A percentile compares a stretch with the other conserved stretches of the same genome.
These are phyloP conservation scores for Mycteria americana DNA, from an alignment of 2,797 vertebrate genomes.

Conservation along the genomic window DNA sequence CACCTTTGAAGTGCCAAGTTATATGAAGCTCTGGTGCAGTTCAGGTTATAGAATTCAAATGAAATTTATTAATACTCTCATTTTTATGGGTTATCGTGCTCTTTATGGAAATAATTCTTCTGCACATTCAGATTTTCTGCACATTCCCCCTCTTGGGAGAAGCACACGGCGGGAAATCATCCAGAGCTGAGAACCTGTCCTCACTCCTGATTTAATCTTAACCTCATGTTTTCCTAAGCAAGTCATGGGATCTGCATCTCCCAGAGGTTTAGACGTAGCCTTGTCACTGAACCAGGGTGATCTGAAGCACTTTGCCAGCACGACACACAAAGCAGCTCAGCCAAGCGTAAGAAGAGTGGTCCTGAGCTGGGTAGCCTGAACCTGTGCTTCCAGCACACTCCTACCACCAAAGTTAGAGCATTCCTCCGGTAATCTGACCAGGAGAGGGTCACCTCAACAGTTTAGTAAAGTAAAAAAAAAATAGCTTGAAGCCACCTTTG, in stretches of 20 bases:
- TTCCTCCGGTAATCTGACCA: background rate
- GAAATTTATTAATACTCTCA: background rate
- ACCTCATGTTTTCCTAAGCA: background rate
- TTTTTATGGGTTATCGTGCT: background rate
- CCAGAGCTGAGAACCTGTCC: background rate
- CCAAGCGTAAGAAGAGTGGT: background rate
- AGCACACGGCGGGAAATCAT: background rate
- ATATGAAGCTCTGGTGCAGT: background rate
- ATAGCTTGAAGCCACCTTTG: background rate
- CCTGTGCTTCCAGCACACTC: background rate
- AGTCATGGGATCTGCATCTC: background rate
- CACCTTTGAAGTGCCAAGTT: constrained; percentile 2
- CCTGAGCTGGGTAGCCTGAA: background rate
- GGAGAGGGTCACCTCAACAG: background rate
- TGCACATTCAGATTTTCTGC: background rate
- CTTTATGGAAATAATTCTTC: background rate
- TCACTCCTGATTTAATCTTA: background rate
- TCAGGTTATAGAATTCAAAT: background rate
- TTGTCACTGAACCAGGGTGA: background rate
- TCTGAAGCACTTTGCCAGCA: background rate
- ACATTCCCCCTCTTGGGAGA: background rate
- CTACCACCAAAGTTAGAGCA: background rate
- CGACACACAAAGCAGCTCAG: background rate
- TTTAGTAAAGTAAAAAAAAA: background rate
- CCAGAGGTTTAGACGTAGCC: background rate